phyloP scores from a whole-genome alignment of 2,888 invertebrate genomes.

The Agrotis segetum region DNA sequence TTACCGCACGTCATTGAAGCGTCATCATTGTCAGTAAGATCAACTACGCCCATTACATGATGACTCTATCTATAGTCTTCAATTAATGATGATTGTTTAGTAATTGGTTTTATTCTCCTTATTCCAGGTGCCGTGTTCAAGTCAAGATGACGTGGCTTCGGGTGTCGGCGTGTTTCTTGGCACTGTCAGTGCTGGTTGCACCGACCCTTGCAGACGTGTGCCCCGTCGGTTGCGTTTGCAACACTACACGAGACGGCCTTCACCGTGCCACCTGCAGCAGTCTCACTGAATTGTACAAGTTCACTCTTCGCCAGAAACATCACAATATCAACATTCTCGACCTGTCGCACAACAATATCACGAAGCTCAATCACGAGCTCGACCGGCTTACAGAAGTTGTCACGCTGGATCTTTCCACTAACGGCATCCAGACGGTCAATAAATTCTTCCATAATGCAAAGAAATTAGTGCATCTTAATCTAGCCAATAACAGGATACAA shows the following conservation, averaged over 20 bases:
- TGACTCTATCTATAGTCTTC: background rate
- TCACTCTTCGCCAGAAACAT: conserved; percentile 86
- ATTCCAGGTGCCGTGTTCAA: conserved; percentile 84
- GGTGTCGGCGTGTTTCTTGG: conserved; percentile 76
- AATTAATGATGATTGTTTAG: background rate
- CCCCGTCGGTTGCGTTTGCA: conserved; percentile 90
- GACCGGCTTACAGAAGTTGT: conserved; percentile 91
- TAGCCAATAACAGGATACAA: conserved; percentile 92
- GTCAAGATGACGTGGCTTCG: conserved; percentile 81
- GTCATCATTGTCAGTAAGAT: conserved; percentile 39
- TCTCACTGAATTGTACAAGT: conserved; percentile 95
- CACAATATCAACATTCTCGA: conserved; percentile 91
- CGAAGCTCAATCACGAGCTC: conserved; percentile 90
- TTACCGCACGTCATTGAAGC: conserved; percentile 60
- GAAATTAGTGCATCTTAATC: conserved; percentile 90
- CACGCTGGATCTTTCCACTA: conserved; percentile 92
- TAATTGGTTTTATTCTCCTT: conserved; percentile 60
- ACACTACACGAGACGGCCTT: conserved; percentile 92
- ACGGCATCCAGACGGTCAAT: conserved; percentile 90
- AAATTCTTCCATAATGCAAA: conserved; percentile 91
- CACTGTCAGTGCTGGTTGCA: conserved; percentile 76
- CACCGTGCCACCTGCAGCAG: conserved; percentile 92
- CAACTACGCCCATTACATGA: conserved; percentile 26
- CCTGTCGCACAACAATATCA: conserved; percentile 92
- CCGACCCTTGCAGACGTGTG: conserved; percentile 83